Conservation (phyloP, 2,113 vertebrate species). For the Entosphenus tridentatus region DNA sequence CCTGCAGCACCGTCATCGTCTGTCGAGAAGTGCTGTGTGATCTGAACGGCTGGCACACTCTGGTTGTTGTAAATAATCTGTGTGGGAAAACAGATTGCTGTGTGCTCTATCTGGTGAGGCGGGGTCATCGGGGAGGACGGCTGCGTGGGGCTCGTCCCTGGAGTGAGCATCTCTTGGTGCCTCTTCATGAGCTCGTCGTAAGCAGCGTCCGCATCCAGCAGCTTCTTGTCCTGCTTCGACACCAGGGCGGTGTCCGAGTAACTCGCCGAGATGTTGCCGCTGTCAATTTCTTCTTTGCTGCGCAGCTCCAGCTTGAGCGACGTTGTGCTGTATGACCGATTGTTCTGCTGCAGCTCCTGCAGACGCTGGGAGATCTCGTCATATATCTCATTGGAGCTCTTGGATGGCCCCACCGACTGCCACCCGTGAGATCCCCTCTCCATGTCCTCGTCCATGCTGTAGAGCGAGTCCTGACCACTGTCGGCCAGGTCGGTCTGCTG, state of each 20-base stretch:
- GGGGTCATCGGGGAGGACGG: constrained; percentile 36
- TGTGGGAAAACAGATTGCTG: not conserved
- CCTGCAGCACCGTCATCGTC: constrained; percentile 11
- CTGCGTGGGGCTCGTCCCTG: constrained; percentile 83
- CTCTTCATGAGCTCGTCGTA: constrained; percentile 32
- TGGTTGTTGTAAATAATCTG: not conserved
- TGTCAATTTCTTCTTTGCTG: no score
- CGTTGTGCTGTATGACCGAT: constrained; percentile 22
- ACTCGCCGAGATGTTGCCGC: no score
- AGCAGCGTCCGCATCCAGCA: constrained; percentile 44
- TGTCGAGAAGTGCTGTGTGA: constrained; percentile 68
- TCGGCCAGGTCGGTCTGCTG: no score
- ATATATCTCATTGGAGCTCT: no score
- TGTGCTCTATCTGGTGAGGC: not conserved
- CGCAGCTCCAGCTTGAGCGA: constrained; percentile 3
- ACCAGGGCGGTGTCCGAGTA: constrained; percentile 12
- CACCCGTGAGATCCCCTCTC: no score
- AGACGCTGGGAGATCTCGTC: constrained; percentile 7
- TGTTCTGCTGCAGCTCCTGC: constrained; percentile 35
- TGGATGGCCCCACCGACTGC: no score
- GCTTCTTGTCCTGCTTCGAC: constrained; percentile 34
- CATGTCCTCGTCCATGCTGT: no score
- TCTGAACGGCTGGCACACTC: constrained; percentile 33
- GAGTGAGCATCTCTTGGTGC: constrained; percentile 36
- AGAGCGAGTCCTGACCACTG: no score